These are phyloP conservation scores for Acanthurus lineatus DNA, from an alignment of 2,797 vertebrate species.

Conservation along the genomic window DNA sequence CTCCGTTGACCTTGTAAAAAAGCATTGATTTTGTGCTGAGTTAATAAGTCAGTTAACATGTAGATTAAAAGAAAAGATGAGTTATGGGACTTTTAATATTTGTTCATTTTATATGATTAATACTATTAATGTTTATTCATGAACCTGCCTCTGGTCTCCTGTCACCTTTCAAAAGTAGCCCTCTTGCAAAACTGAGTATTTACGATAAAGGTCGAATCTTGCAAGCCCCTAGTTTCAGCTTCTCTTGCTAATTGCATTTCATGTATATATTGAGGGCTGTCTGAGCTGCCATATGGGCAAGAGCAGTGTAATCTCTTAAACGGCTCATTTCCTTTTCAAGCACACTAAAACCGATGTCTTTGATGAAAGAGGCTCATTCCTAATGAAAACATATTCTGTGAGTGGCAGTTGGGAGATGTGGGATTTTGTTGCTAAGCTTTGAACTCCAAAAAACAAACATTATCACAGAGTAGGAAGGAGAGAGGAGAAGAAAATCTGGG, in stretches of 20 bases:
- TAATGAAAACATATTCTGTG: conserved; percentile 84
- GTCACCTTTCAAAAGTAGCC: too few species aligned
- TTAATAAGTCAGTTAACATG: too few species aligned
- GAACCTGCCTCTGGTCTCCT: too few species aligned
- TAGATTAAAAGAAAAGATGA: too few species aligned
- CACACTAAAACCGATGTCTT: conserved; percentile 77
- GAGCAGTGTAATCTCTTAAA: conserved; percentile 75
- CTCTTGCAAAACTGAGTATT: too few species aligned
- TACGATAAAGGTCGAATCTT: conserved; percentile 30
- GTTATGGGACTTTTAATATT: too few species aligned
- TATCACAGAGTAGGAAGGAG: conserved; percentile 77
- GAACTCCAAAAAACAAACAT: conserved; percentile 86
- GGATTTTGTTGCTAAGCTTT: conserved; percentile 87
- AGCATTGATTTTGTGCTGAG: too few species aligned
- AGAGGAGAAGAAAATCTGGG: conserved; percentile 65
- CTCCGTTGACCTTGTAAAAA: too few species aligned
- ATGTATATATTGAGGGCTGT: conserved; percentile 59
- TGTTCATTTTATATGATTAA: too few species aligned
- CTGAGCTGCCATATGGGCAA: conserved; percentile 70
- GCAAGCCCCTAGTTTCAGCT: conserved; percentile 34
- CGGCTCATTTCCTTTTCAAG: conserved; percentile 84
- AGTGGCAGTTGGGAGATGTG: conserved; percentile 80
- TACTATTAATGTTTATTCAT: too few species aligned
- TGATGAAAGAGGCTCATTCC: conserved; percentile 78
- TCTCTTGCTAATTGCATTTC: conserved; percentile 64